Evolutionary conservation across 2,888 invertebrate genomes (phyloP), one percentile per base, ranked within the genome.

Genomic region (Amphipoea lucens): DNA sequence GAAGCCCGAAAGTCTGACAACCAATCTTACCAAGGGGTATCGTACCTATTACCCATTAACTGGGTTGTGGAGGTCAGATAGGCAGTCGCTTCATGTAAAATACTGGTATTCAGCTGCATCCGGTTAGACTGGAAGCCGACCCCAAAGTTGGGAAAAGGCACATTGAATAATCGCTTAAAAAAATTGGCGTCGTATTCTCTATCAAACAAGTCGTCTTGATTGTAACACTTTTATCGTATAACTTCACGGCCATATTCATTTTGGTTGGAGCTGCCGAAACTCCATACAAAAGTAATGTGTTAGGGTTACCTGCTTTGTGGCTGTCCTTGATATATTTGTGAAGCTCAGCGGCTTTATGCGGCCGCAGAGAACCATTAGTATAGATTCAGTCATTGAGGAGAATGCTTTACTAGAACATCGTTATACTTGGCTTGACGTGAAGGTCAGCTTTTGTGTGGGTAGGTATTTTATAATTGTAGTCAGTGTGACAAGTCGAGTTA

Each of bases 311-410:
- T 79, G 80, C 57, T 40, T 51, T 57, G 66, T 42, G 76, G 74
- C 40, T 66, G 60, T 2, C 63, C 76, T 77, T 67, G 71, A 57
- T 73, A 65, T 51, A 75, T 86, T 74, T 73, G 80, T 67, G 74
- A 51, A 73, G 80, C 86, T 86, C 62, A 77, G 54, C 76, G 80
- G 74, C 62, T 79, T 57, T 36, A 57, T 11, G 66, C 36, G 66
- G 51, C 51, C 57, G n/a, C 45, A 36, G 40, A 73, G 45, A 36
- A 48, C 72, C 76, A 83, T 86, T 85, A 65, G 72, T 86, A 77
- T 80, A 69, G 76, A 86, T 85, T 73, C 63, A 75, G 68, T 67
- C 48, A 76, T 74, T 76, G 72, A 84, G 70, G 60, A 85, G 65
- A 69, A 72, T 72, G 57, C 36, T 63, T 67, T 67, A 82, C 70